These are phyloP conservation scores for Cheilosia variabilis DNA, from an alignment of 2,888 invertebrate species.

Conservation along the genomic window DNA sequence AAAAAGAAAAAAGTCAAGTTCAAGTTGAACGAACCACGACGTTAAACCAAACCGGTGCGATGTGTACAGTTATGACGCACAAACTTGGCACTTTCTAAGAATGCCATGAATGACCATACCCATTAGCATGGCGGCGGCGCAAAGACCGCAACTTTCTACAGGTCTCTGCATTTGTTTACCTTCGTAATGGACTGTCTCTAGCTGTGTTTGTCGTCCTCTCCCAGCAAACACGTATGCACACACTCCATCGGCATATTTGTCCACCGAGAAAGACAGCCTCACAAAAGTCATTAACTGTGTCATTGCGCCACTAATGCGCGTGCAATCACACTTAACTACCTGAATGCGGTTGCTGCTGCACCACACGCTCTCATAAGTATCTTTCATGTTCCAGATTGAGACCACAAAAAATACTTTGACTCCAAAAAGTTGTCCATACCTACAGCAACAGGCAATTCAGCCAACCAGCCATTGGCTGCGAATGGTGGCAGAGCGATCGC, in stretches of 20 bases:
- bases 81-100: slow-evolving; percentile 61
- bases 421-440: slow-evolving; percentile 37
- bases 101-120: slow-evolving; percentile 27
- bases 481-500: slow-evolving; percentile 58
- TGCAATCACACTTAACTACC: slow-evolving; percentile 55
- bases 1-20: slow-evolving; percentile 47
- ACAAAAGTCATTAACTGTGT: slow-evolving; percentile 53
- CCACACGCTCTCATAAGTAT: slow-evolving; percentile 50
- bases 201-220: slow-evolving; percentile 12
- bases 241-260: neutral
- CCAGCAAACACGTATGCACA: neutral
- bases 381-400: slow-evolving; percentile 64
- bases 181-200: neutral
- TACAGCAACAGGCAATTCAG: slow-evolving; percentile 7
- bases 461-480: slow-evolving; percentile 10
- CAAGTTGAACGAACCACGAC: slow-evolving; percentile 65
- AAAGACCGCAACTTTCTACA: slow-evolving; percentile 54
- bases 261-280: neutral
- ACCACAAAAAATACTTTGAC: slow-evolving; percentile 47
- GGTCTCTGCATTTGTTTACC: slow-evolving; percentile 48
- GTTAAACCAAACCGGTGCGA: slow-evolving; percentile 40
- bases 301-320: slow-evolving; percentile 60
- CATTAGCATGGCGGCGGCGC: slow-evolving; percentile 18
- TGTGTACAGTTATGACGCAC: slow-evolving; percentile 12
- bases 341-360: slow-evolving; percentile 32